Conservation (phyloP, 2,888 invertebrate species). For the Calameuta filiformis region DNA sequence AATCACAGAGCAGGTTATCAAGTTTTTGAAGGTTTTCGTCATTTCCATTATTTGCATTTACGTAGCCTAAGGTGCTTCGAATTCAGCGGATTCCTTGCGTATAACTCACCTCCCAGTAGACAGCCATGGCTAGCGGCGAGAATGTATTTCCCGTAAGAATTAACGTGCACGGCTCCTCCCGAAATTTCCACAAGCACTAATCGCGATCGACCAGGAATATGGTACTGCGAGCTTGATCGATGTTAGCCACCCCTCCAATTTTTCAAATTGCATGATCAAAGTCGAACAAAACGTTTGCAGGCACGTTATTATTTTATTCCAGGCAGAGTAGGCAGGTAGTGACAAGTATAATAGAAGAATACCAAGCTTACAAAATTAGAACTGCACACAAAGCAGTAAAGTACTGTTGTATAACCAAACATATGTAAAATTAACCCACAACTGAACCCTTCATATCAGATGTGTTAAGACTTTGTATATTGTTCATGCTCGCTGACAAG, state of each 20-base stretch:
- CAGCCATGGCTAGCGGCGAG: conserved; percentile 26
- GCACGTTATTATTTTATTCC: conserved; percentile 19
- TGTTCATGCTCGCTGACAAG: background rate
- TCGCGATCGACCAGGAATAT: conserved; percentile 59
- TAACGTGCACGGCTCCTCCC: conserved; percentile 52
- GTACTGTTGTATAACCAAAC: conserved; percentile 42
- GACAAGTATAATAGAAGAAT: conserved; percentile 38
- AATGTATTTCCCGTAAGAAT: conserved; percentile 16
- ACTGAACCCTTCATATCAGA: conserved; percentile 2
- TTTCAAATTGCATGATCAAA: conserved; percentile 33
- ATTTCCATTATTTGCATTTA: conserved; percentile 53
- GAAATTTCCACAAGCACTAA: conserved; percentile 61
- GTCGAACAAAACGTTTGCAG: conserved; percentile 3
- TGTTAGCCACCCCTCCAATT: conserved; percentile 49
- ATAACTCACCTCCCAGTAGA: conserved; percentile 17
- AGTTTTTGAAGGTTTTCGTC: conserved; percentile 77
- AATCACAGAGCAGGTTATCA: conserved; percentile 79
- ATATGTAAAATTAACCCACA: conserved; percentile 36
- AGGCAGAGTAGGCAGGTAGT: conserved; percentile 3
- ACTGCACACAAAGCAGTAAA: conserved; percentile 34
- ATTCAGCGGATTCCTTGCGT: conserved; percentile 5
- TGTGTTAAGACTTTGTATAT: background rate
- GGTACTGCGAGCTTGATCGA: conserved; percentile 58
- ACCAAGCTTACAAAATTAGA: conserved; percentile 39
- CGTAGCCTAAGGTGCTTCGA: conserved; percentile 22